Evolutionary conservation across 2,888 invertebrate genomes (phyloP).

Genomic region (Calameuta pallipes): DNA sequence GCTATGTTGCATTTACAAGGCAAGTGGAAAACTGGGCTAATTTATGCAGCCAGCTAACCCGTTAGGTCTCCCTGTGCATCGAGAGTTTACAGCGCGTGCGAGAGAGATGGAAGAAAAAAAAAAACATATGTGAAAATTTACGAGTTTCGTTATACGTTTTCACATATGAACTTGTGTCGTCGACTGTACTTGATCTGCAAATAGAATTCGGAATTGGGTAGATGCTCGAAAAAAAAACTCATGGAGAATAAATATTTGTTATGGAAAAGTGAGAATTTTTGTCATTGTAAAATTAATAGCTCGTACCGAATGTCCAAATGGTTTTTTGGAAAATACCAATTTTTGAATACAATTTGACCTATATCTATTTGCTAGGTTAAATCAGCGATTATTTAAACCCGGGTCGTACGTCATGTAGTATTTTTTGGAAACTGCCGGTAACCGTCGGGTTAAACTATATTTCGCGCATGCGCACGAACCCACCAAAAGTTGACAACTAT

Average conservation of each 20-base stretch:
- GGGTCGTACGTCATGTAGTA: neutral
- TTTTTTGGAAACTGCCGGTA: neutral
- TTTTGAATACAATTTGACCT: neutral
- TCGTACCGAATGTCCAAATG: no score
- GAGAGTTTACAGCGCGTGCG: neutral
- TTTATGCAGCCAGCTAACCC: neutral
- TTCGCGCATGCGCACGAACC: neutral
- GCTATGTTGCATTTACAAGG: neutral
- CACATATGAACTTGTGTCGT: neutral
- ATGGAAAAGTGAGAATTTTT: no score
- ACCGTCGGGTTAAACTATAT: neutral
- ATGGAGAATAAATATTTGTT: neutral
- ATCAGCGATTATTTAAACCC: neutral
- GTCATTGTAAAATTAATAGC: no score
- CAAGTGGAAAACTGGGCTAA: neutral
- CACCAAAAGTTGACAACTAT: neutral
- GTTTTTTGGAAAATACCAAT: no score
- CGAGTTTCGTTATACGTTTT: neutral
- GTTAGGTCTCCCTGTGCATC: neutral
- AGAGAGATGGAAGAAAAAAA: neutral
- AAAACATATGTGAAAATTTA: no score
- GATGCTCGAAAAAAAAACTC: neutral
- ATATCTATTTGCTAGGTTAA: neutral
- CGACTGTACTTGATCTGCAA: neutral
- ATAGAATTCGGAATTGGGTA: neutral